A percentile compares a stretch with the other conserved stretches of the same genome.
Evolutionary conservation across 2,113 vertebrate species (phyloP).

Genomic region (Scomber scombrus): DNA sequence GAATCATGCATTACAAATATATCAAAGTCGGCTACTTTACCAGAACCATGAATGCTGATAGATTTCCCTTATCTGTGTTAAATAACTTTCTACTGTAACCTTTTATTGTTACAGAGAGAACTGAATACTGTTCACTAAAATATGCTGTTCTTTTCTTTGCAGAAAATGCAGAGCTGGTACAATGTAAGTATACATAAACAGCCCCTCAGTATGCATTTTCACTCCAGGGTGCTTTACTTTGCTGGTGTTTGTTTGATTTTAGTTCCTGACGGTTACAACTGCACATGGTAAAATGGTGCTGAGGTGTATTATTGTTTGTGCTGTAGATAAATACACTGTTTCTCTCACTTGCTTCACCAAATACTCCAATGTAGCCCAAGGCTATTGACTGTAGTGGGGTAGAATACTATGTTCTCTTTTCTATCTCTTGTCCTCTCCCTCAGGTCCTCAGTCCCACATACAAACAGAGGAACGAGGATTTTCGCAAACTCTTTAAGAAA

Average conservation of each 20-base stretch:
- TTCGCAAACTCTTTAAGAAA: slow-evolving; percentile 93
- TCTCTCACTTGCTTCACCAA: not conserved
- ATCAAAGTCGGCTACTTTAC: not conserved
- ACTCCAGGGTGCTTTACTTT: slow-evolving; percentile 14
- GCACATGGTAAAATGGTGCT: slow-evolving; percentile 12
- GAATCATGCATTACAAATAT: not conserved
- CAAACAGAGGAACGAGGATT: slow-evolving; percentile 94
- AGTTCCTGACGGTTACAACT: not conserved
- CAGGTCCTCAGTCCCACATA: slow-evolving; percentile 94
- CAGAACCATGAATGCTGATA: not conserved
- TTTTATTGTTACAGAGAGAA: not conserved
- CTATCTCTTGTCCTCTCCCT: not conserved
- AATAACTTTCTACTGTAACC: not conserved
- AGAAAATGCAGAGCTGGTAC: slow-evolving; percentile 98
- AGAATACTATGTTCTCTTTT: slow-evolving; percentile 5
- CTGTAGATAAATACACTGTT: not conserved
- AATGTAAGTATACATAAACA: slow-evolving; percentile 88
- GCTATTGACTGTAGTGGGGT: not conserved
- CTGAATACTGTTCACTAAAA: not conserved
- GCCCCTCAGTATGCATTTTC: not conserved
- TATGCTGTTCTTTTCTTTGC: slow-evolving; percentile 75
- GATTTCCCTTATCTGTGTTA: not conserved
- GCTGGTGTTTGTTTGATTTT: slow-evolving; percentile 27
- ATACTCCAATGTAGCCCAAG: not conserved
- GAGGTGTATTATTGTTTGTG: not conserved